Conservation (phyloP, 2,113 vertebrate species). For the Raja brachyura region DNA sequence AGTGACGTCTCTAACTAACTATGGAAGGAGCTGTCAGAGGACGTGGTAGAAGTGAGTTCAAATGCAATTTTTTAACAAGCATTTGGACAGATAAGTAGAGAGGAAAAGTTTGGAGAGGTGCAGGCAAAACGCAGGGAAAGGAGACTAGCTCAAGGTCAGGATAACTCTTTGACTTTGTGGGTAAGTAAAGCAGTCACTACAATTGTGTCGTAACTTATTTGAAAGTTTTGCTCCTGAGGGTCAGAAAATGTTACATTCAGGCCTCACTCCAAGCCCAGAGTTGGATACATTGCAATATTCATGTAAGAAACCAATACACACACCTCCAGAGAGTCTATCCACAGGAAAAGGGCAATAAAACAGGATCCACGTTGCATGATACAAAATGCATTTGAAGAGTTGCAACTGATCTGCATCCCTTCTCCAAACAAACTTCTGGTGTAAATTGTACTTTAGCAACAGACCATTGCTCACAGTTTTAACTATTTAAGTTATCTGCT, state of each 20-base stretch:
- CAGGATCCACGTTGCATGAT: neutral
- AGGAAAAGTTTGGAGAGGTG: no score
- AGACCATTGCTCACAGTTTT: neutral
- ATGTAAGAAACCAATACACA: neutral
- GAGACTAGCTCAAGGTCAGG: no score
- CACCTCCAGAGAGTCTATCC: neutral
- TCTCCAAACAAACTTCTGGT: neutral
- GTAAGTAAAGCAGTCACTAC: neutral
- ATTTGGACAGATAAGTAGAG: no score
- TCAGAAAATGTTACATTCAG: neutral
- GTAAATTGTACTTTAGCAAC: neutral
- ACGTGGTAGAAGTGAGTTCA: no score
- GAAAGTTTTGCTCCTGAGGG: neutral
- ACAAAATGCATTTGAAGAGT: neutral
- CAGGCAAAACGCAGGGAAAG: no score
- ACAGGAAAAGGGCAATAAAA: neutral
- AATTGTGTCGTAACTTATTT: neutral
- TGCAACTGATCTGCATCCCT: neutral
- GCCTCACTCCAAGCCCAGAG: no score
- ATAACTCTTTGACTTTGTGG: no score
- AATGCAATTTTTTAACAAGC: no score
- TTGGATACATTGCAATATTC: neutral
- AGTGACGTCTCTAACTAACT: no score
- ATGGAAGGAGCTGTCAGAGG: no score
- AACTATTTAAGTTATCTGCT: no score